Evolutionary conservation across 2,888 invertebrate species (phyloP).

Genomic region (Smittia sp.): DNA sequence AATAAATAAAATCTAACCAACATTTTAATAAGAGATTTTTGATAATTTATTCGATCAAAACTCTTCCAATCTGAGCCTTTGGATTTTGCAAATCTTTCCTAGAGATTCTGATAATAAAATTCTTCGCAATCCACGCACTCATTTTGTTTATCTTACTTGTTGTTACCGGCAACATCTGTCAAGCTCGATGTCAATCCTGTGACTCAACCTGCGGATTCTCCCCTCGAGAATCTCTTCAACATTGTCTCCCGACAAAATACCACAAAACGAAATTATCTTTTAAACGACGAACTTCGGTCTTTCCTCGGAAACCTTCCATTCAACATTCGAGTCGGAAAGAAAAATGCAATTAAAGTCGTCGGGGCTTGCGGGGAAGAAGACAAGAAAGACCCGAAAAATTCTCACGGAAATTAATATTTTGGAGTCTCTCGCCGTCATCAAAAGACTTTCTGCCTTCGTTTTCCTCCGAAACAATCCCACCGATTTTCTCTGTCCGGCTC

Average conservation of each 20-base stretch:
- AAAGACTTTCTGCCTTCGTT: background rate
- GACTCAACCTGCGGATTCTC: no score
- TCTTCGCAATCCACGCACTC: no score
- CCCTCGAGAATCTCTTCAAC: no score
- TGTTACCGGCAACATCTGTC: no score
- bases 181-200: no score
- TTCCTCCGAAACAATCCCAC: conserved; percentile 26
- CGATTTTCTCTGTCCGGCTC: background rate
- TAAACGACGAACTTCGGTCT: conserved; percentile 5
- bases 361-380: background rate
- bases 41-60: no score
- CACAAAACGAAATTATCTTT: conserved; percentile 18
- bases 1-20: no score
- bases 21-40: no score
- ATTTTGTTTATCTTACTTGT: no score
- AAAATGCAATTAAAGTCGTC: conserved; percentile 15
- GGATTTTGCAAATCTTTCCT: no score
- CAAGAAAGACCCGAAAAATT: conserved; percentile 20
- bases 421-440: background rate
- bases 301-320: background rate
- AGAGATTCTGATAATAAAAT: no score
- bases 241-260: background rate
- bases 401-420: conserved; percentile 33
- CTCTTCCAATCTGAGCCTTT: no score
- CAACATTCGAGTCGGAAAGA: conserved; percentile 6